These are phyloP conservation scores for Spodoptera picta DNA, from an alignment of 2,888 invertebrate species.

Conservation along the genomic window DNA sequence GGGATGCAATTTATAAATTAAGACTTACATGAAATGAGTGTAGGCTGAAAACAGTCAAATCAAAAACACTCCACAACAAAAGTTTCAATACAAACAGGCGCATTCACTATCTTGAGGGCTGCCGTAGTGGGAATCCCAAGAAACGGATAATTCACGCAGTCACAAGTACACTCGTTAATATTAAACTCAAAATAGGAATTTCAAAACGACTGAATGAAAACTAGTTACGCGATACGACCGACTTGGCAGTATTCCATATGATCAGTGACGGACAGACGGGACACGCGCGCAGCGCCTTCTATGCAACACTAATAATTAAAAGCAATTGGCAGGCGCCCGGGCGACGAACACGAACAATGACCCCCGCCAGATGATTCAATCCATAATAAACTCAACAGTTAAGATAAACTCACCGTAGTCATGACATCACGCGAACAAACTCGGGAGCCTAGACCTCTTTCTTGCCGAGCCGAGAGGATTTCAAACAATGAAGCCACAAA, in stretches of 20 bases:
- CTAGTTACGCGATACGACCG: constrained; percentile 69
- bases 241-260: constrained; percentile 83
- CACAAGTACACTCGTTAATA: constrained; percentile 38
- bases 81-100: constrained; percentile 8
- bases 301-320: constrained; percentile 71
- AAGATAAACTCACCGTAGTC: constrained; percentile 74
- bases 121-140: constrained; percentile 2
- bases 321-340: constrained; percentile 68
- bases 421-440: constrained; percentile 70
- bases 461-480: constrained; percentile 37
- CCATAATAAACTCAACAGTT: constrained; percentile 42
- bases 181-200: constrained; percentile 51
- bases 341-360: constrained; percentile 71
- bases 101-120: constrained; percentile 4
- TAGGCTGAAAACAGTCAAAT: constrained; percentile 1
- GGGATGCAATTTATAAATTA: constrained; percentile 19
- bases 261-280: constrained; percentile 54
- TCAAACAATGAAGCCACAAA: constrained; percentile 61
- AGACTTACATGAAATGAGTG: constrained; percentile 31
- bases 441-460: constrained; percentile 60
- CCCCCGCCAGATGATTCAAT: constrained; percentile 62
- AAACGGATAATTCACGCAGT: constrained; percentile 15
- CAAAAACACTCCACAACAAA: constrained; percentile 7
- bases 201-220: constrained; percentile 52
- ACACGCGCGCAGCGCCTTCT: constrained; percentile 60